A percentile compares a stretch with the other conserved stretches of the same genome.
These are phyloP conservation scores for Motacilla tschutschensis DNA, from an alignment of 2,113 vertebrate genomes.

Conservation along the genomic window DNA sequence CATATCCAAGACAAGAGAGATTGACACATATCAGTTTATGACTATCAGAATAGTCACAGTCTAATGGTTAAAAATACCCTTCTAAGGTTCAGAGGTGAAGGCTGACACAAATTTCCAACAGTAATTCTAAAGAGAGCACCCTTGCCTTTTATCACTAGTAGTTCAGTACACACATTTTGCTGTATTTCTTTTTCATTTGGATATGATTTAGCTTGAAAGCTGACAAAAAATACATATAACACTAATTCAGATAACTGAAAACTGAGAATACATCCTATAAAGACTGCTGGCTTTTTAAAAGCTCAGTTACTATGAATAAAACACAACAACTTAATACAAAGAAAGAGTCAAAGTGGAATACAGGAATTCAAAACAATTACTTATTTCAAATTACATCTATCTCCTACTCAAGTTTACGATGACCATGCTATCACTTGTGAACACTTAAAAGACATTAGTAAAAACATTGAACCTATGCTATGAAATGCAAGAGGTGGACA, in stretches of 20 bases:
- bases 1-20: neutral
- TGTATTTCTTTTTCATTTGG: neutral
- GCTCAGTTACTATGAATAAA: neutral
- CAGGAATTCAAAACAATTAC: neutral
- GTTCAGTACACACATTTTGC: neutral
- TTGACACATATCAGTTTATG: neutral
- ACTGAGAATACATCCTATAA: neutral
- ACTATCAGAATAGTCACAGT: neutral
- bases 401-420: neutral
- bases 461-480: neutral
- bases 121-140: neutral
- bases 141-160: neutral
- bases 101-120: neutral
- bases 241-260: neutral
- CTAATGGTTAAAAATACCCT: neutral
- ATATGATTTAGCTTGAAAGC: neutral
- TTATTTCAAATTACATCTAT: neutral
- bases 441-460: neutral
- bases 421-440: neutral
- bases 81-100: neutral
- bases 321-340: neutral
- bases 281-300: neutral
- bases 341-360: neutral
- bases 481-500: neutral
- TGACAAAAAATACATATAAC: neutral